Evolutionary conservation across 2,797 vertebrate genomes (phyloP).

Genomic region (Linurgus olivaceus): DNA sequence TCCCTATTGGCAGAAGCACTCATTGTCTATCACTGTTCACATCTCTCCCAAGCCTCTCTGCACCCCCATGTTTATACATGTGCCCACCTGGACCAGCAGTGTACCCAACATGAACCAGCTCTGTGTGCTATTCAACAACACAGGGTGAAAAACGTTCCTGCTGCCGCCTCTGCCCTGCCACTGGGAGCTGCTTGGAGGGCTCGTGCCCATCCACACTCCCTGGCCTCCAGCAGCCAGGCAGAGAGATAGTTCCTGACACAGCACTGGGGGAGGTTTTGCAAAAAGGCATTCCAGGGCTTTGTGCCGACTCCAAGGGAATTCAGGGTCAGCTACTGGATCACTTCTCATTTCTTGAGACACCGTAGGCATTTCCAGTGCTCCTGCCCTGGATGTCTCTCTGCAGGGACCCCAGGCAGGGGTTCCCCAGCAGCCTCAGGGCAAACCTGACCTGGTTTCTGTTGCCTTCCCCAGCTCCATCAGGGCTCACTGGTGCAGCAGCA

Average conservation of each 20-base stretch:
- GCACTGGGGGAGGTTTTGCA: neutral
- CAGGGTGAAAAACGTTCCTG: neutral
- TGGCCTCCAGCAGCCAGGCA: neutral
- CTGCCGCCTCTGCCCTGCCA: neutral
- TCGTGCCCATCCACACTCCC: accelerated
- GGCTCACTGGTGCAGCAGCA: neutral
- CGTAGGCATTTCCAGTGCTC: neutral
- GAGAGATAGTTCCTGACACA: accelerated
- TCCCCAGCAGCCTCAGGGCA: neutral
- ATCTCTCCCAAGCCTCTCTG: neutral
- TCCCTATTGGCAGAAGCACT: neutral
- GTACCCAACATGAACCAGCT: accelerated
- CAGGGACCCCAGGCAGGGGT: neutral
- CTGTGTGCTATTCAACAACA: neutral
- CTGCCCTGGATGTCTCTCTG: neutral
- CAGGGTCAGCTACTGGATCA: neutral
- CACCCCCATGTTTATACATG: accelerated
- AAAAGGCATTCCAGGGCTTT: neutral
- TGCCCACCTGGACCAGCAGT: neutral
- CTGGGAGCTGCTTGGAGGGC: accelerated
- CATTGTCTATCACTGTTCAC: accelerated
- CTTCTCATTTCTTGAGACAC: neutral
- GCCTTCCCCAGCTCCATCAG: neutral
- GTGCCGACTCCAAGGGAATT: neutral
- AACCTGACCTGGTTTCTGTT: neutral